Percentiles rank a stretch among this genome's conserved stretches.
phyloP scores from a whole-genome alignment of 2,113 vertebrate species.

The Heterocephalus glaber region DNA sequence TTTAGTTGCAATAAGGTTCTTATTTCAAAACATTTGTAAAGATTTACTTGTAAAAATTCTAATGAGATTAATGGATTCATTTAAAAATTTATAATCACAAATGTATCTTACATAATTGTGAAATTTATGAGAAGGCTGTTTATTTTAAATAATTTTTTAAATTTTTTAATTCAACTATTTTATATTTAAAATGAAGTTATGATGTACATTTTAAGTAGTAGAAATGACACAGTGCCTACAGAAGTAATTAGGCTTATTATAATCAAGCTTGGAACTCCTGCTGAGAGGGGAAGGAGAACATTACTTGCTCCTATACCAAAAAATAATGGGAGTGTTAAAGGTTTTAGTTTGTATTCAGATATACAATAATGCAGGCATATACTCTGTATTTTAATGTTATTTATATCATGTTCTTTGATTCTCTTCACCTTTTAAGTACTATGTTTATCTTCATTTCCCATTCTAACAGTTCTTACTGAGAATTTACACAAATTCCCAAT shows the following conservation, averaged over 20 bases:
- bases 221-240: slow-evolving; percentile 3
- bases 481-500: slow-evolving; percentile 32
- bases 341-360: slow-evolving; percentile 46
- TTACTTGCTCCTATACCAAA: slow-evolving; percentile 29
- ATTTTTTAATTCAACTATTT: background rate
- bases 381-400: slow-evolving; percentile 28
- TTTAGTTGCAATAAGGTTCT: slow-evolving; percentile 18
- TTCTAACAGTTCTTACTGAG: slow-evolving; percentile 33
- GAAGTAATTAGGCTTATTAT: background rate
- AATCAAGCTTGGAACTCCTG: background rate
- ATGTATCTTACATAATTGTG: slow-evolving; percentile 3
- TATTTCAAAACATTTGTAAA: background rate
- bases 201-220: slow-evolving; percentile 13
- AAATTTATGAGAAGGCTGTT: background rate
- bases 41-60: slow-evolving; percentile 24
- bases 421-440: slow-evolving; percentile 37
- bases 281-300: background rate
- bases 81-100: slow-evolving; percentile 41
- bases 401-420: background rate
- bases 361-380: background rate
- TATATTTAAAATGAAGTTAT: background rate
- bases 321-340: slow-evolving; percentile 5
- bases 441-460: slow-evolving; percentile 23
- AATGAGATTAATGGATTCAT: slow-evolving; percentile 22
- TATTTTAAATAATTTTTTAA: background rate